Conservation (phyloP, 2,888 invertebrate species). For the Rhamphomyia laevipes region DNA sequence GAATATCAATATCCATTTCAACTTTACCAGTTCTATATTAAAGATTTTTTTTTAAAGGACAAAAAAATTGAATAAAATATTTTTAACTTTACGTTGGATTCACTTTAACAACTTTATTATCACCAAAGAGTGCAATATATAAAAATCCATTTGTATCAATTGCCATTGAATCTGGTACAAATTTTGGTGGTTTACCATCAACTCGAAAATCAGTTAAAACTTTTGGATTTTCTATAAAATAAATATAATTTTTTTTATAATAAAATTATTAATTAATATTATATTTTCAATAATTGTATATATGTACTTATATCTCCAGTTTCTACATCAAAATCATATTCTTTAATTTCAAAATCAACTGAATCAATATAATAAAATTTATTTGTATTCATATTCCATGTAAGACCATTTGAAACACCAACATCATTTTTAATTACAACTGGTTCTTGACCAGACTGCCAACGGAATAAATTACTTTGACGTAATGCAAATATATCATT, state of each 20-base stretch:
- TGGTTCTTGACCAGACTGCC: slow-evolving; percentile 21
- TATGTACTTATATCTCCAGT: slow-evolving; percentile 48
- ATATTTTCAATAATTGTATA: background rate
- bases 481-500: slow-evolving; percentile 30
- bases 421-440: slow-evolving; percentile 33
- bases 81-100: slow-evolving; percentile 32
- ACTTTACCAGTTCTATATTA: slow-evolving; percentile 38
- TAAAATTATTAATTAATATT: too few relatives aligned
- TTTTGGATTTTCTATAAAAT: slow-evolving; percentile 40
- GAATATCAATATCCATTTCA: slow-evolving; percentile 47
- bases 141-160: slow-evolving; percentile 66
- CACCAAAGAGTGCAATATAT: slow-evolving; percentile 66
- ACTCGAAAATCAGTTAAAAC: slow-evolving; percentile 45
- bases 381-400: slow-evolving; percentile 54
- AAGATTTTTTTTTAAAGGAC: background rate
- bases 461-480: slow-evolving; percentile 31
- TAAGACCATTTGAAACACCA: slow-evolving; percentile 65
- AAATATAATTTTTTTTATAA: slow-evolving; percentile 8
- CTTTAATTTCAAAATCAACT: slow-evolving; percentile 49
- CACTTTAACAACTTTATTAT: slow-evolving; percentile 42
- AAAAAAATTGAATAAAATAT: too few relatives aligned
- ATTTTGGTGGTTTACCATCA: slow-evolving; percentile 23
- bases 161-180: slow-evolving; percentile 64
- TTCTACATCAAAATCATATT: slow-evolving; percentile 58
- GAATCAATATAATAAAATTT: slow-evolving; percentile 70